Evolutionary conservation across 2,113 vertebrate genomes (phyloP).

Genomic region (Cervus canadensis): DNA sequence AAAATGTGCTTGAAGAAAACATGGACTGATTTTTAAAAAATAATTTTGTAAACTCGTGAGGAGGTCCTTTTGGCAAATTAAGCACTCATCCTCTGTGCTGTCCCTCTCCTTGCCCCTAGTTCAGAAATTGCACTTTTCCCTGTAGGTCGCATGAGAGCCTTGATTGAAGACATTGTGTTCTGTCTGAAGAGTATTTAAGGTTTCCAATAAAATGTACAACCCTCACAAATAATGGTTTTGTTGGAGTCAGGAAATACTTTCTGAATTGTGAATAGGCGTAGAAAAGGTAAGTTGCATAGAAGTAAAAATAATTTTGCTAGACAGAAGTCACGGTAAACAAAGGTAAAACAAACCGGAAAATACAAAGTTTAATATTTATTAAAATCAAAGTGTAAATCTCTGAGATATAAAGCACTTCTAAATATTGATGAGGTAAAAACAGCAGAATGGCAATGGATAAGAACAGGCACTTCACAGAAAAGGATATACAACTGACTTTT

Average conservation of each 20-base stretch:
- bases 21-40: neutral
- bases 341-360: constrained; percentile 4
- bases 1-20: neutral
- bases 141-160: neutral
- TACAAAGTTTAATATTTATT: neutral
- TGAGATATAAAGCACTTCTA: neutral
- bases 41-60: neutral
- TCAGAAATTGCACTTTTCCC: neutral
- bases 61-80: neutral
- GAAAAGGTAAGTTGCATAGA: neutral
- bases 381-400: neutral
- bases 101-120: neutral
- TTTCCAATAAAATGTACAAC: neutral
- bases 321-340: constrained; percentile 17
- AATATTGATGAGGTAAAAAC: neutral
- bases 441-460: neutral
- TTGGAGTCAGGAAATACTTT: neutral
- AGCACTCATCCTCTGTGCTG: neutral
- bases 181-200: neutral
- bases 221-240: neutral
- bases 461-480: neutral
- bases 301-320: neutral
- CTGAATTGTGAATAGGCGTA: neutral
- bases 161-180: neutral
- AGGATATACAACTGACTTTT: neutral